Evolutionary conservation across 2,113 vertebrate genomes (phyloP).

Genomic region (Stomatorhinus ivindoensis): DNA sequence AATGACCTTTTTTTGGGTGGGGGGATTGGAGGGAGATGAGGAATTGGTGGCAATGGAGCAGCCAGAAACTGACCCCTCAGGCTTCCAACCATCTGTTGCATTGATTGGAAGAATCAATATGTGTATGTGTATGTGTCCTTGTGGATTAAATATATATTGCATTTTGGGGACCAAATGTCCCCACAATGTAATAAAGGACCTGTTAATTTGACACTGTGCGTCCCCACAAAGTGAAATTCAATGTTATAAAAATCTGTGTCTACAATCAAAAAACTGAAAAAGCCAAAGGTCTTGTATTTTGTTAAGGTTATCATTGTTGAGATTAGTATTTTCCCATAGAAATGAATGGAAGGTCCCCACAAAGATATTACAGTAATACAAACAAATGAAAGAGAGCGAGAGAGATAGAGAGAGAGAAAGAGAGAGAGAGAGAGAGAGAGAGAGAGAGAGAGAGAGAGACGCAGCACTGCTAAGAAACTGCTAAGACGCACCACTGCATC

Average conservation of each 20-base stretch:
- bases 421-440: too few species aligned
- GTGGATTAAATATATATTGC: too few species aligned
- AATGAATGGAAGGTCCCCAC: background rate
- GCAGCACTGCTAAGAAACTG: too few species aligned
- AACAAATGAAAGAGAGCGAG: too few species aligned
- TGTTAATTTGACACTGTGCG: background rate
- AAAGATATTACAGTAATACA: background rate
- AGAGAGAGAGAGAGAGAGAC: too few species aligned
- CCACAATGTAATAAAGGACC: background rate
- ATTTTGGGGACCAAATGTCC: background rate
- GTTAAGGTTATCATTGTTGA: background rate
- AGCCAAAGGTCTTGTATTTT: background rate
- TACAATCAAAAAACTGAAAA: background rate
- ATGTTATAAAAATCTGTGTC: background rate
- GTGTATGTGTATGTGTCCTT: background rate
- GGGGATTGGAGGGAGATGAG: slow-evolving; percentile 21
- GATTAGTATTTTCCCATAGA: background rate
- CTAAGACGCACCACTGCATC: too few species aligned
- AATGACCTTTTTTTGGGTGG: slow-evolving; percentile 32
- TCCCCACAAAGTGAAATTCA: background rate
- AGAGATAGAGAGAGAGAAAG: too few species aligned
- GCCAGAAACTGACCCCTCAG: slow-evolving; percentile 39
- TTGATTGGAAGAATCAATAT: background rate
- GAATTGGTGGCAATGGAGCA: slow-evolving; percentile 22
- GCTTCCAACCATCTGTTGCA: slow-evolving; percentile 40